Base-by-base conservation (phyloP, 2,888 invertebrate genomes). In the Xanthorhoe designata region DNA sequence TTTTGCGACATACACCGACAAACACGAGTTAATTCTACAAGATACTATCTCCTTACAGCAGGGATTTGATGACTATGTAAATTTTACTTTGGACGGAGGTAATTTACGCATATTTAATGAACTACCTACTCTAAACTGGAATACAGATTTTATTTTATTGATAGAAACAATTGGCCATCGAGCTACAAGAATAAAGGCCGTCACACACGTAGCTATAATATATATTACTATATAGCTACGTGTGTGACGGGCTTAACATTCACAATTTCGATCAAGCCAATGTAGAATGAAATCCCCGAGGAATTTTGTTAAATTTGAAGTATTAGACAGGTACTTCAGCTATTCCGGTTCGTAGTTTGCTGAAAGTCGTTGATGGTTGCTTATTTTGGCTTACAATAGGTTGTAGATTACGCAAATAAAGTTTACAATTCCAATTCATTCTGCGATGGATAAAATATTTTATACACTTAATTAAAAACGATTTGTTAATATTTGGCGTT, bases 61-160 rank as follows among this genome's bases (percentile, higher is more conserved):
- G 72, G 94, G 93, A 1, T 91, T 82, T 68, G 83, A 91, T 56
- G 78, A 81, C 53, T 68, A 76, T 66, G 89, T 94, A 5, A 59
- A 64, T 35, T 90, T 93, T 70, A 68, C 57, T 69, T 78, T 92
- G 19, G 79, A 84, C 68, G 88, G 86, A 82, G 88, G 93, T 92
- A 82, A 77, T 50, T n/a, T 56, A 53, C 17, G 15, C 17, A 45
- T 53, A 47, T 32, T 32, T 32, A 7, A 32, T 7, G 32, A 4
- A 32, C 32, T 32, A 1, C 8, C 8, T 4, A 32, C 8, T 32
- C 1, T 4, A 32, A 5, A 32, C 32, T 6, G n/a, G 8, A 32
- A 7, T 32, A 6, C 7, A 7, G 32, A 7, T 32, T 32, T 32
- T 32, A 32, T 32, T 32, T 32, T 6, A 7, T 32, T 6, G 32